phyloP scores from a whole-genome alignment of 2,888 invertebrate species.

The Andrena hattorfiana region DNA sequence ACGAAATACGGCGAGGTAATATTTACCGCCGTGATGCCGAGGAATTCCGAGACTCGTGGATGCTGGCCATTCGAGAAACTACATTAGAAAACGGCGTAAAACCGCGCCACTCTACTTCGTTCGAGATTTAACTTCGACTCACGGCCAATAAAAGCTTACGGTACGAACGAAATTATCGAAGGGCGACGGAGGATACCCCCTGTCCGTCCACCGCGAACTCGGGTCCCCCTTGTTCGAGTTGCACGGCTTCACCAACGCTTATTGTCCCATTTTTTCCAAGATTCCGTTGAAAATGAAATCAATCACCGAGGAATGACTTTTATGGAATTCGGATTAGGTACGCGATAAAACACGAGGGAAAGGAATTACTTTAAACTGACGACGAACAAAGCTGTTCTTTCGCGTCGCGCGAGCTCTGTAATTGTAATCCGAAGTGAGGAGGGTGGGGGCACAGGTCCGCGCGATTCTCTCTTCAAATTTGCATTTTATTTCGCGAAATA shows the following conservation, averaged over 20 bases:
- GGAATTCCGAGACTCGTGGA: background rate
- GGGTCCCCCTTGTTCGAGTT: background rate
- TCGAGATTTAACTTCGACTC: background rate
- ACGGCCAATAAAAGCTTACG: background rate
- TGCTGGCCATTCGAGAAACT: too few species aligned
- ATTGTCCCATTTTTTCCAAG: background rate
- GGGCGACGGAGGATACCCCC: background rate
- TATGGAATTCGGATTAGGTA: background rate
- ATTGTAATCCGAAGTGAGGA: slow-evolving; percentile 14
- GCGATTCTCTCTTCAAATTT: slow-evolving; percentile 36
- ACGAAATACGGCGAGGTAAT: slow-evolving; percentile 8
- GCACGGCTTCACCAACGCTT: background rate
- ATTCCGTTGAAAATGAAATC: background rate
- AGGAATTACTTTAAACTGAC: background rate
- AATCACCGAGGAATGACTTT: background rate
- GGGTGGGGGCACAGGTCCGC: slow-evolving; percentile 14
- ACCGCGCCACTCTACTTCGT: background rate
- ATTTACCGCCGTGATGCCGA: background rate
- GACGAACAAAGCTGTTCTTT: slow-evolving; percentile 3
- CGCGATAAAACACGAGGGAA: background rate
- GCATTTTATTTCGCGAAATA: slow-evolving; percentile 50
- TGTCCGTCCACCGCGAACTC: too few species aligned
- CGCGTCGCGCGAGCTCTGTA: background rate
- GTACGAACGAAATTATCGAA: background rate
- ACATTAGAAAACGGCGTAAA: background rate